Evolutionary conservation across 2,888 invertebrate genomes (phyloP), one percentile per base, ranked within the genome.

Genomic region (Meiosimyza platycephala): DNA sequence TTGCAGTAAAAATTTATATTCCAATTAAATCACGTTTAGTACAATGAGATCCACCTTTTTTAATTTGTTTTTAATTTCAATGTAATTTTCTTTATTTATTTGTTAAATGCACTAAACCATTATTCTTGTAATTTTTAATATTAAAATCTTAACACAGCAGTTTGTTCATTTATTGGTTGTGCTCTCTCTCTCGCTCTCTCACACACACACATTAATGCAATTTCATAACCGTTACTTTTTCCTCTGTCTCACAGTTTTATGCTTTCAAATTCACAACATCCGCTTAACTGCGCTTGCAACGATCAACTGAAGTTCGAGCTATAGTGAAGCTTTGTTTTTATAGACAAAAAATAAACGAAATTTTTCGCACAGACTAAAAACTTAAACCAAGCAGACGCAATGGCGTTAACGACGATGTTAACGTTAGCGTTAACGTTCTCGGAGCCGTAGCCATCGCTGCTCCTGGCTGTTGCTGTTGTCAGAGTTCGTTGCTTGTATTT

Each of bases 251-350:
- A 62, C 47, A 15, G 48, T 74, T n/a, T 55, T 70, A 28, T 72
- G 6, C 51, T 63, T 15, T 51, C 48, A 51, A 62, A 70, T 59
- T 47, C 69, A 7, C 67, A 15, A 73, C 75, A 76, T 76, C 76
- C 79, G 78, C 78, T 77, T 79, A 77, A 77, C 74, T 76, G 77
- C 76, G 76, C 81, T 78, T 77, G 74, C 78, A 75, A 77, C 80
- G 79, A 80, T 80, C 80, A 82, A 82, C 82, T 82, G 79, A 82
- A 79, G 79, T 79, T 78, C 73, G 67, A 76, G 74, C 78, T 66
- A 74, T 76, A 75, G 76, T 74, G 70, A 73, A 76, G 75, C 79
- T 79, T 78, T 75, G 80, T 76, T 80, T 82, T 82, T 82, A 82
- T 82, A 81, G 72, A 73, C 74, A 72, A 68, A 72, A 73, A 70